Evolutionary conservation across 2,797 vertebrate species (phyloP), one percentile per base, ranked within the genome.

Genomic region (Rachycentron canadum): DNA sequence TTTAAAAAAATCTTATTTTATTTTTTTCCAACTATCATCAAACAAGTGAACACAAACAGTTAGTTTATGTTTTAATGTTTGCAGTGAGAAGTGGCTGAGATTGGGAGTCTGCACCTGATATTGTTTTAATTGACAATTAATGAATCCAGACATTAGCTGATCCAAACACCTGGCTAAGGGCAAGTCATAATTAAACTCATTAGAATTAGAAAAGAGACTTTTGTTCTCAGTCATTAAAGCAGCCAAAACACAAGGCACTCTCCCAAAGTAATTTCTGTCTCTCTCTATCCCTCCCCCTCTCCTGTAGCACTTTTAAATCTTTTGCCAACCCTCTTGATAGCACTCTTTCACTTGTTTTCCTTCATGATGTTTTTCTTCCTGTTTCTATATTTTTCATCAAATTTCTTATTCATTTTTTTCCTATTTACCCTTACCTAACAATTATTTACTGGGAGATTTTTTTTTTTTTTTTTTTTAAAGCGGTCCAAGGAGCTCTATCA

Each of bases 121-220:
- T 49, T 5, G 3, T 75, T 90, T 89, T 91, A 92, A 91, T 91
- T 84, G 88, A 88, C 84, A 89, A 86, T 89, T 91, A 91, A 91
- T 91, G 83, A 85, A 90, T 86, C 45, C 66, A 86, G 80, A 85
- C 88, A 90, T 89, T 83, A 89, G 86, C 89, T 62, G 77, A 81
- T 85, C 73, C 78, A 64, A 78, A 84, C 88, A 90, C 87, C 88
- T 90, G 88, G 83, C 79, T 82, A 38, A 87, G 84, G 86, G 69
- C 72, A 38, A 75, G 75, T 64, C 82, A 69, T 91, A 86, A 90
- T 92, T 91, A 91, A 91, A 90, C 80, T 90, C 86, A 90, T 92
- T 85, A 91, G 83, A 91, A 91, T 90, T 74, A 90, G 83, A 88
- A 80, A 73, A 61, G 66, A 80, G 81, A 83, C 84, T 87, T 87